Evolutionary conservation across 2,797 vertebrate species (phyloP), one percentile per base, ranked within the genome.

Genomic region (Betta splendens): DNA sequence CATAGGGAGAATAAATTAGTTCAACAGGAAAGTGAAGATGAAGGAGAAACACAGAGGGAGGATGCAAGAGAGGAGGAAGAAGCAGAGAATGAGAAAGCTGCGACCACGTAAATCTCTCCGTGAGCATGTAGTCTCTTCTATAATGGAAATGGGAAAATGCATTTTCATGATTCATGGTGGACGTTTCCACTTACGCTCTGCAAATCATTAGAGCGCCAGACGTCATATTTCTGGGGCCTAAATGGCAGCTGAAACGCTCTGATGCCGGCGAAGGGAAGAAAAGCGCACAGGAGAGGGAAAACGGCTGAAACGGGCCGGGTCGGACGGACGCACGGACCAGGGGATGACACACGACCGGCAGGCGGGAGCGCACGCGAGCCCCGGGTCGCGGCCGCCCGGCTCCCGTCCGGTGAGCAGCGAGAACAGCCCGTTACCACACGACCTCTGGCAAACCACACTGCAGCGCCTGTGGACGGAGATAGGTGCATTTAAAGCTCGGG

Each of bases 141-240:
- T 84, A 89, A 90, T 89, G 85, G 79, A 73, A 87, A 89, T 73
- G 57, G 75, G 67, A 76, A 89, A 87, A 89, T 79, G 76, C 79
- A 85, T 87, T 86, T 77, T 81, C 64, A 57, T 89, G 80, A 92
- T 91, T 91, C 87, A 91, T 86, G 82, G 72, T 84, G 72, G 77
- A 77, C 86, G 86, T 89, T 89, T 91, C 81, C 81, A 79, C 81
- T 85, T 76, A 79, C 50, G 63, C 71, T 69, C 85, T 83, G 86
- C 69, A 89, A 87, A 89, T 89, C 86, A 88, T 88, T 87, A 89
- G 65, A 56, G 72, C 59, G 32, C 56, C 82, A 87, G 76, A 85
- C 60, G 62, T 87, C 82, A 86, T 82, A 85, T 88, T 89, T 89
- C 81, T 89, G 78, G 33, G 58, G 74, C 63, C 66, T 79, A 79